phyloP scores from a whole-genome alignment of 2,113 vertebrate species.

The Hippocampus zosterae region DNA sequence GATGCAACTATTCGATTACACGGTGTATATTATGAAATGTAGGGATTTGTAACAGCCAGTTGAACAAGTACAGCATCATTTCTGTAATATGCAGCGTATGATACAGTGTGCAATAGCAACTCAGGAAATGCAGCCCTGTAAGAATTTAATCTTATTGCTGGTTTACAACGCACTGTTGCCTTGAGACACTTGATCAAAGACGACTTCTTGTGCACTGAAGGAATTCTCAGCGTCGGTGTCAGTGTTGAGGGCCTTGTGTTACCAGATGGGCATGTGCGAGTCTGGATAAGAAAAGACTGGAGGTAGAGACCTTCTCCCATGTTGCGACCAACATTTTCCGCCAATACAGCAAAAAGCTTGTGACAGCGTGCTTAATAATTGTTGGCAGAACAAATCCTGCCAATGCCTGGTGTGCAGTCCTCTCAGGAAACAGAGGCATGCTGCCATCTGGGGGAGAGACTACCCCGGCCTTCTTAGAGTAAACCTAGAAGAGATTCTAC shows the following conservation, averaged over 20 bases:
- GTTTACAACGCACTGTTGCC: slow-evolving; percentile 43
- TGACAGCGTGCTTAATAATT: slow-evolving; percentile 76
- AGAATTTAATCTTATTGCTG: slow-evolving; percentile 39
- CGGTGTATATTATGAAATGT: slow-evolving; percentile 10
- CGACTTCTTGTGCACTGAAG: slow-evolving; percentile 30
- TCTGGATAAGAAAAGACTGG: slow-evolving; percentile 50
- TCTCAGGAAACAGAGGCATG: slow-evolving; percentile 56
- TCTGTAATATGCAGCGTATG: slow-evolving; percentile 9
- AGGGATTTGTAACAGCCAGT: not conserved
- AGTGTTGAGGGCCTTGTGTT: slow-evolving; percentile 42
- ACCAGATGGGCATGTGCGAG: slow-evolving; percentile 24
- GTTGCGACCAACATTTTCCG: slow-evolving; percentile 71
- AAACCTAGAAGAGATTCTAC: slow-evolving; percentile 50
- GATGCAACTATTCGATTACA: not conserved
- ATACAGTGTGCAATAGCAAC: slow-evolving; percentile 23
- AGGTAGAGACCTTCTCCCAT: slow-evolving; percentile 70
- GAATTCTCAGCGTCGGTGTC: slow-evolving; percentile 24
- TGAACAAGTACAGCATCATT: slow-evolving; percentile 12
- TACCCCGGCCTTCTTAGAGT: slow-evolving; percentile 63
- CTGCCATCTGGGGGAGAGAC: slow-evolving; percentile 55
- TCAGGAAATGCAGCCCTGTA: slow-evolving; percentile 14
- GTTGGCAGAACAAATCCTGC: slow-evolving; percentile 65
- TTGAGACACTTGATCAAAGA: slow-evolving; percentile 52
- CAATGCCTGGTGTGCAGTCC: slow-evolving; percentile 52
- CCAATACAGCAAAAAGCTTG: slow-evolving; percentile 67